These are phyloP conservation scores for Oxyteleia sp. DNA, from an alignment of 2,888 invertebrate genomes.

Conservation along the genomic window DNA sequence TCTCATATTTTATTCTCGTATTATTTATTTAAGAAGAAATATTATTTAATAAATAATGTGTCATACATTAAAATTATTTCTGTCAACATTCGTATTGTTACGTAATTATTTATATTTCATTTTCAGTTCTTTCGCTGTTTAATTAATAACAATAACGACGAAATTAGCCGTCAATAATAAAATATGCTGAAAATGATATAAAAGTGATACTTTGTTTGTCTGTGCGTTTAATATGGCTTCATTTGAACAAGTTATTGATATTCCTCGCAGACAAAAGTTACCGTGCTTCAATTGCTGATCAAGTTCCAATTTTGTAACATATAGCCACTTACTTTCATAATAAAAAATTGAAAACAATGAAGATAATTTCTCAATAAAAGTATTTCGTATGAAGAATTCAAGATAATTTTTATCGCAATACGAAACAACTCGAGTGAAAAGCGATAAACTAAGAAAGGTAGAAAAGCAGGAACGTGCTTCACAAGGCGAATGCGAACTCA, in stretches of 20 bases:
- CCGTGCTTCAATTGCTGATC: constrained; percentile 32
- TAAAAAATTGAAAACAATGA: constrained; percentile 63
- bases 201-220: too few relatives aligned
- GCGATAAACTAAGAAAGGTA: constrained; percentile 71
- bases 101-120: background rate
- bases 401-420: constrained; percentile 72
- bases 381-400: constrained; percentile 68
- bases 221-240: too few relatives aligned
- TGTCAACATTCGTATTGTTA: background rate
- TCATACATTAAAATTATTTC: background rate
- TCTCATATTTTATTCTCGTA: background rate
- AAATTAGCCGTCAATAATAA: background rate
- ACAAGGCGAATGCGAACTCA: constrained; percentile 68
- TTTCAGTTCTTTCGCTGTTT: too few relatives aligned
- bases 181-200: too few relatives aligned
- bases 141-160: too few relatives aligned
- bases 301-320: constrained; percentile 44
- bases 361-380: constrained; percentile 61
- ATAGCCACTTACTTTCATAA: constrained; percentile 34
- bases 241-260: constrained; percentile 25
- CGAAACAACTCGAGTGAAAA: constrained; percentile 71
- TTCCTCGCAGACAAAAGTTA: constrained; percentile 19
- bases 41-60: background rate
- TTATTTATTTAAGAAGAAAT: background rate
- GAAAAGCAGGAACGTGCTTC: constrained; percentile 69